Base-by-base conservation (phyloP, 1,140 invertebrate genomes). In the Latrodectus geometricus region DNA sequence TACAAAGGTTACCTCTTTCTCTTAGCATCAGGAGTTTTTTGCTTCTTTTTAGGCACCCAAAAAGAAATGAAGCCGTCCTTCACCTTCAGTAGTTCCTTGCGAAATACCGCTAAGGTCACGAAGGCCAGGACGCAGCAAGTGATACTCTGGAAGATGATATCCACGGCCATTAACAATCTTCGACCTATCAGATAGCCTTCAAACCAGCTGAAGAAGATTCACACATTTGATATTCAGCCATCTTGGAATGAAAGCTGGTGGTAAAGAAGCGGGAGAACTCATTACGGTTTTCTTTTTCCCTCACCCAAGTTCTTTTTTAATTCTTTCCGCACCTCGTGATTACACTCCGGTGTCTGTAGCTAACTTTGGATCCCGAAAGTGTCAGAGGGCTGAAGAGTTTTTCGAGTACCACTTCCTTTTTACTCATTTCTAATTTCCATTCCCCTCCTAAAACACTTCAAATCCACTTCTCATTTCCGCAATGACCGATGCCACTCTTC, bases 61-160 rank as follows among this genome's bases (percentile, higher is more conserved):
- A 84, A 76, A 12, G 73, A 11, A 17, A 84, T 61, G 12, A 75
- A 12, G 14, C 21, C 35, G 65, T 84, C 82, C 73, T 84, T 84
- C 72, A 84, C 61, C 65, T 68, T 84, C 69, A 66, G 15, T 9
- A 84, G 48, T 56, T 84, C 82, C 49, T 76, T 84, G n/a, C 73
- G 82, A 48, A 84, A 84, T 11, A 84, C 82, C 9, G 82, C 82
- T 2, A 84, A 84, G 72, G 73, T 84, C 82, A 84, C 56, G n/a
- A 84, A 20, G 15, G 65, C 72, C 20, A 84, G 50, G 12, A 84
- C 21, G 23, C 56, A 65, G 68, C 82, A 84, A 52, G 73, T 76
- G 82, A 84, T 23, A 65, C 15, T 56, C 23, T 84, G 61, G 21
- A 84, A 21, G 35, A 76, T 56, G 35, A 76, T 56, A 66, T 50